These are phyloP conservation scores for Eurypyga helias DNA, from an alignment of 2,113 vertebrate species.

Conservation along the genomic window DNA sequence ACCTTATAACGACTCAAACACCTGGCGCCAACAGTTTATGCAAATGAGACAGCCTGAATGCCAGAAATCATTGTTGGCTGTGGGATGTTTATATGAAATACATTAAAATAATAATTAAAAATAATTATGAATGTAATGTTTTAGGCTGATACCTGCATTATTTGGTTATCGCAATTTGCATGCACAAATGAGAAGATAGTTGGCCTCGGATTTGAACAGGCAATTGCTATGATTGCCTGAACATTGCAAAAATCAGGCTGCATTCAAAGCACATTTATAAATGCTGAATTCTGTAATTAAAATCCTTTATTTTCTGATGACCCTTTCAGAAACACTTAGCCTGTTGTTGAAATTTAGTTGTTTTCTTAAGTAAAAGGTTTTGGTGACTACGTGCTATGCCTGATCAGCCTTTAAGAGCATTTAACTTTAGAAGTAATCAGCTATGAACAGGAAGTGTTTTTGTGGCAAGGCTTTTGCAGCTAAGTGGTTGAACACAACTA, in stretches of 20 bases:
- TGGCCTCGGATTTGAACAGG: neutral
- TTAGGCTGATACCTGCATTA: neutral
- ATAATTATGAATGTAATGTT: neutral
- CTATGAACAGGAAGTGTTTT: conserved; percentile 75
- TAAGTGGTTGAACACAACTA: conserved; percentile 60
- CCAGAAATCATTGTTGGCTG: neutral
- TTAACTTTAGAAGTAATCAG: neutral
- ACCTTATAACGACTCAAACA: neutral
- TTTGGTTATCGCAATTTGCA: neutral
- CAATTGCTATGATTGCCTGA: neutral
- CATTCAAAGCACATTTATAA: neutral
- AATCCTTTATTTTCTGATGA: neutral
- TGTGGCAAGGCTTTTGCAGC: conserved; percentile 66
- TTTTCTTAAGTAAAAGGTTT: neutral
- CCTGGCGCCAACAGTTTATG: neutral
- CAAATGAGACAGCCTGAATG: neutral
- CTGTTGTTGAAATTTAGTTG: neutral
- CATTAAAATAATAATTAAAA: neutral
- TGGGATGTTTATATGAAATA: neutral
- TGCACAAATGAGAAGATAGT: neutral
- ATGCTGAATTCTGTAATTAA: neutral
- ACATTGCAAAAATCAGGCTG: neutral
- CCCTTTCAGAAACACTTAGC: neutral
- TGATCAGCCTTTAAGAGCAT: neutral
- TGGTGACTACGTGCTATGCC: neutral